These are phyloP conservation scores for Tamias sibiricus DNA, from an alignment of 2,113 vertebrate species.

Conservation along the genomic window DNA sequence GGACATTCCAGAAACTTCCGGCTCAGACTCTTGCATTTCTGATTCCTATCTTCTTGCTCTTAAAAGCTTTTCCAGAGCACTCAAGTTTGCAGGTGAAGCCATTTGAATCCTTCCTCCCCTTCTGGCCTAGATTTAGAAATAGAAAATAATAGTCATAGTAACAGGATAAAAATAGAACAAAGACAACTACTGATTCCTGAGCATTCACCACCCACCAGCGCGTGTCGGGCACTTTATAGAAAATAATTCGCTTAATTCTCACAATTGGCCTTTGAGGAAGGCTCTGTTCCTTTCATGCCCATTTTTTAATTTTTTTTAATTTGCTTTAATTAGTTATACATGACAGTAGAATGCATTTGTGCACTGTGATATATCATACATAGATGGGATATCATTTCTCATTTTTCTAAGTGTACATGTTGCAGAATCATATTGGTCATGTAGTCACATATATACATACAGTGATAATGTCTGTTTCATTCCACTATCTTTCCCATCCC, in stretches of 20 bases:
- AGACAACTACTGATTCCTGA: not conserved
- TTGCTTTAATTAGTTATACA: no score
- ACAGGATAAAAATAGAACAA: not conserved
- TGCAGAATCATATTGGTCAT: no score
- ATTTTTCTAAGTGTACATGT: no score
- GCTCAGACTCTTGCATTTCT: not conserved
- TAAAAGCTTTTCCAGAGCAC: not conserved
- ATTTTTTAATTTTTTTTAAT: no score
- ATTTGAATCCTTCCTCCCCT: not conserved
- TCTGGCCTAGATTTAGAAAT: not conserved
- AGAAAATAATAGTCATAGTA: not conserved
- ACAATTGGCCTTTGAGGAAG: not conserved
- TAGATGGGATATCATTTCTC: no score
- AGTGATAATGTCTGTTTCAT: no score
- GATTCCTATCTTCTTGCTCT: not conserved
- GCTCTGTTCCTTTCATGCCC: not conserved
- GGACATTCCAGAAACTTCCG: not conserved
- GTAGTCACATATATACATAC: no score
- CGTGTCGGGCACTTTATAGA: no score
- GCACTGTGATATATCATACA: no score
- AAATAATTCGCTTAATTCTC: not conserved
- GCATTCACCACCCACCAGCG: no score
- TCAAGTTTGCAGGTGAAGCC: not conserved
- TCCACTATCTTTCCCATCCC: no score
- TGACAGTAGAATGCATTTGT: no score